phyloP scores from a whole-genome alignment of 2,113 vertebrate genomes.

The Bubalus kerabau region DNA sequence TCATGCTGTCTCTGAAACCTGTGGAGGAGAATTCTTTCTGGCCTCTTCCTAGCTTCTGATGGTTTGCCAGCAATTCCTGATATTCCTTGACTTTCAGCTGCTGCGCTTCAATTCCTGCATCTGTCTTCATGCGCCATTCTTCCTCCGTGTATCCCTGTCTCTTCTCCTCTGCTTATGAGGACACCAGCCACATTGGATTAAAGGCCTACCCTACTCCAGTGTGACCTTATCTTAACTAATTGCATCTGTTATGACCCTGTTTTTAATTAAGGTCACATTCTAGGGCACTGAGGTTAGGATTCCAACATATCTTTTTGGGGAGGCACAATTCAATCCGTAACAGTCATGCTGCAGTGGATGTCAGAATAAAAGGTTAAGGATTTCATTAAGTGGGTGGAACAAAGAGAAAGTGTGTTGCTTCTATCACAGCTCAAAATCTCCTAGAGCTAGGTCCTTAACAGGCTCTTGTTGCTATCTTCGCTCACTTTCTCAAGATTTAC shows the following conservation, averaged over 20 bases:
- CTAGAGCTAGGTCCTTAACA: neutral
- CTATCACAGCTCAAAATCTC: neutral
- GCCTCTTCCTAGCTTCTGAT: neutral
- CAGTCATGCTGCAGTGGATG: neutral
- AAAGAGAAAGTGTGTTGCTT: neutral
- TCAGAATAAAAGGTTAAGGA: neutral
- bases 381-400: neutral
- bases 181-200: neutral
- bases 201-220: neutral
- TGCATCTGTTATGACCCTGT: neutral
- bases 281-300: neutral
- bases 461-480: neutral
- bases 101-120: neutral
- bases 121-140: neutral
- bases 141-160: neutral
- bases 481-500: neutral
- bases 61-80: neutral
- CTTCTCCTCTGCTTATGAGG: neutral
- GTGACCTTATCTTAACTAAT: neutral
- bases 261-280: neutral
- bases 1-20: neutral
- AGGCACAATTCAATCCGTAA: neutral
- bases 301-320: neutral
- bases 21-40: neutral
- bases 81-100: neutral